phyloP scores from a whole-genome alignment of 1,140 invertebrate species.

The silkworm (Bombyx mori) region DNA sequence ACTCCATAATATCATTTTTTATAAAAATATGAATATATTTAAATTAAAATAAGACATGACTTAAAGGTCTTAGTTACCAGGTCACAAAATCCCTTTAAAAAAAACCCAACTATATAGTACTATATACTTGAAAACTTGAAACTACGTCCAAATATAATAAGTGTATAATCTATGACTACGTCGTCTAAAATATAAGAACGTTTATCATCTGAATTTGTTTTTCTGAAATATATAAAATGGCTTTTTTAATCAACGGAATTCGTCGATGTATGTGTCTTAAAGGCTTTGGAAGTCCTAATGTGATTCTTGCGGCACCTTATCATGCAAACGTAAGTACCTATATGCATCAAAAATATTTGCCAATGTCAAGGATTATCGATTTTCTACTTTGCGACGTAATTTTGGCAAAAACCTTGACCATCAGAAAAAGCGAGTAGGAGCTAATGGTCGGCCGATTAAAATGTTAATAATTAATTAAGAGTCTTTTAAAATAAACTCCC shows the following conservation, averaged over 20 bases:
- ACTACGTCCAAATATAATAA: no score
- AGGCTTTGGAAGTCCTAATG: constrained; percentile 30
- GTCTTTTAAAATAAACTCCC: no score
- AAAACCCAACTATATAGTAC: no score
- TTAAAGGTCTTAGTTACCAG: no score
- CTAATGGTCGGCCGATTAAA: not conserved
- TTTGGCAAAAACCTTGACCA: constrained; percentile 15
- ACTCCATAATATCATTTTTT: no score
- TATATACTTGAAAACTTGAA: no score
- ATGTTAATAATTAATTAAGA: constrained; percentile 5
- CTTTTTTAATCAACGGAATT: constrained; percentile 36
- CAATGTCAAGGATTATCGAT: constrained; percentile 55
- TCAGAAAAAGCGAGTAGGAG: constrained; percentile 1
- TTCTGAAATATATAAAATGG: constrained; percentile 24
- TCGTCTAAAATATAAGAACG: no score
- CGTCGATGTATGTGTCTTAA: constrained; percentile 51
- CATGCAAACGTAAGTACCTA: constrained; percentile 61
- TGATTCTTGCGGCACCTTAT: constrained; percentile 52
- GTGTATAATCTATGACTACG: no score
- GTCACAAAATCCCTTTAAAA: no score
- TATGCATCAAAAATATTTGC: constrained; percentile 14
- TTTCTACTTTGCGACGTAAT: constrained; percentile 19
- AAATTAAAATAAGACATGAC: no score
- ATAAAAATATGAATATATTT: no score
- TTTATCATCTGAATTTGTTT: not conserved